Conservation (phyloP, 2,888 invertebrate genomes). For the Agrochola litura region DNA sequence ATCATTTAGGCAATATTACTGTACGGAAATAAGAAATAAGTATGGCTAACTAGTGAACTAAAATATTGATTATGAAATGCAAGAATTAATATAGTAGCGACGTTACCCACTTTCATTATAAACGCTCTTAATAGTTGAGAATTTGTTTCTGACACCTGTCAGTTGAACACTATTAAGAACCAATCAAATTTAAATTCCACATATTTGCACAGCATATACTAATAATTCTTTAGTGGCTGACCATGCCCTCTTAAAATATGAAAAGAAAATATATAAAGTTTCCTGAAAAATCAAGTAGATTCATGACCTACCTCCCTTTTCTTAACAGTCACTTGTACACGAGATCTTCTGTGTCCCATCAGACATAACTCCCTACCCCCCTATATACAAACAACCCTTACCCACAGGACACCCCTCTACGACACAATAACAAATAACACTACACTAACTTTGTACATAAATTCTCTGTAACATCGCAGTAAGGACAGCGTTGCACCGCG, state of each 20-base stretch:
- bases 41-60: too few species aligned
- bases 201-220: not conserved
- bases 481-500: conserved; percentile 63
- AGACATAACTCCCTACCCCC: not conserved
- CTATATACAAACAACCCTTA: not conserved
- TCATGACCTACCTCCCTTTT: not conserved
- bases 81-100: too few species aligned
- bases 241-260: not conserved
- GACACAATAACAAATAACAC: conserved; percentile 53
- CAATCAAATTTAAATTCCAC: too few species aligned
- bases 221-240: not conserved
- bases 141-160: too few species aligned
- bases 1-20: too few species aligned
- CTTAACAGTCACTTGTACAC: not conserved
- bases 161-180: too few species aligned
- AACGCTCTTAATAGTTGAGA: too few species aligned
- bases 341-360: not conserved
- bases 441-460: conserved; percentile 57
- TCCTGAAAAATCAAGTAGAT: not conserved
- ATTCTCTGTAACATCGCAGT: conserved; percentile 51
- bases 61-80: too few species aligned
- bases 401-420: conserved; percentile 12
- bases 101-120: too few species aligned
- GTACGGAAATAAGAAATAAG: too few species aligned
- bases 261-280: not conserved